Percentiles rank a stretch among this genome's conserved stretches.
Conservation (phyloP, 2,888 invertebrate genomes). For the Cryptocephalus primarius region DNA sequence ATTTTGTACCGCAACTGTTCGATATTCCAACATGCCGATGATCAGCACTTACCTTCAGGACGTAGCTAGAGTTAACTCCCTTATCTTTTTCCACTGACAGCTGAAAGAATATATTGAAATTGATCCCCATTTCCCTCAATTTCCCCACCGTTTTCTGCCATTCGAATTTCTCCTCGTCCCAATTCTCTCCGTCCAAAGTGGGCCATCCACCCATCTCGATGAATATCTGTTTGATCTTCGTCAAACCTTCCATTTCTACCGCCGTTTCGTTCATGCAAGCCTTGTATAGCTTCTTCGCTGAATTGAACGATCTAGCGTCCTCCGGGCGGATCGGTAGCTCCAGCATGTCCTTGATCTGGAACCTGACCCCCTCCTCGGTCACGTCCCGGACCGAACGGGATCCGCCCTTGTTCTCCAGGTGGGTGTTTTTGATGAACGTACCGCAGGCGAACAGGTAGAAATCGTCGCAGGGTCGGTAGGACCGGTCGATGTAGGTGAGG, state of each 20-base stretch:
- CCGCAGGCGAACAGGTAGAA: constrained; percentile 71
- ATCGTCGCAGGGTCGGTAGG: constrained; percentile 63
- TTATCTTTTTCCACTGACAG: constrained; percentile 23
- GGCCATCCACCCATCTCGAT: constrained; percentile 49
- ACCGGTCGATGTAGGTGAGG: constrained; percentile 52
- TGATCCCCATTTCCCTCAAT: constrained; percentile 28
- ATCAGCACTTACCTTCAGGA: constrained; percentile 24
- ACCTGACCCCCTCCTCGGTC: constrained; percentile 20
- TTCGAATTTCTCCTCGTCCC: constrained; percentile 34
- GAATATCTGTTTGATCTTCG: constrained; percentile 29
- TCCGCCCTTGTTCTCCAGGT: constrained; percentile 47
- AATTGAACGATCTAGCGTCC: constrained; percentile 16
- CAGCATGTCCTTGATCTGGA: constrained; percentile 21
- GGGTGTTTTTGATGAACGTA: constrained; percentile 52
- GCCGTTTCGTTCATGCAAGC: constrained; percentile 30
- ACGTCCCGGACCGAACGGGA: constrained; percentile 16
- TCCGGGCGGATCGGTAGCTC: constrained; percentile 14
- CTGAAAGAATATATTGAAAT: constrained; percentile 28
- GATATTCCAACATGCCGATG: no score
- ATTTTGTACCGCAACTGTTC: no score
- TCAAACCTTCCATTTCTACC: constrained; percentile 25
- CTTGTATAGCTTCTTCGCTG: constrained; percentile 27
- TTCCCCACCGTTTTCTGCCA: constrained; percentile 29
- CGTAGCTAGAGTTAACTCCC: constrained; percentile 21
- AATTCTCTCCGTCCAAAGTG: constrained; percentile 37